Evolutionary conservation across 2,797 vertebrate genomes (phyloP), one percentile per base, ranked within the genome.

Genomic region (Catamblyrhynchus diadema): DNA sequence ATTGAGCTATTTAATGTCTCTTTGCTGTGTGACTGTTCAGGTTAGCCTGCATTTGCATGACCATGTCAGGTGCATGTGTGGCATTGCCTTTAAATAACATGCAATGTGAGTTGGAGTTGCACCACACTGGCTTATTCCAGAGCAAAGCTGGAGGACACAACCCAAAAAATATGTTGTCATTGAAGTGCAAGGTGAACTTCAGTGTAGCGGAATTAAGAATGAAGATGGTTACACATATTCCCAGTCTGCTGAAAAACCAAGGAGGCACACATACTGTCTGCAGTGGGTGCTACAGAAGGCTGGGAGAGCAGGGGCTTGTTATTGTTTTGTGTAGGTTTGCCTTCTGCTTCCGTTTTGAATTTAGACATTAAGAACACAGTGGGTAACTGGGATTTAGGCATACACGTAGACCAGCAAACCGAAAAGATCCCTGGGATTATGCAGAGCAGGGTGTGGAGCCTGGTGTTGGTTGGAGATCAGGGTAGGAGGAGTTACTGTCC

Each of bases 171-270:
- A 48, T 4, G 21, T 19, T 85, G 33, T 47, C 84, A 54, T 9
- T 93, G 89, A 93, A 90, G 74, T 39, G 13, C 71, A 85, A 78
- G 47, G 35, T 70, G 37, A 83, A 72, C 44, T 84, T 81, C 82
- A 86, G 32, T n/a, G 48, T 27, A 81, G 81, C 10, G 5, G 67
- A 86, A 93, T 79, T 77, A 61, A 83, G 65, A 81, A 91, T 87
- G 71, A 86, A 80, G 30, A 17, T 24, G 64, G 56, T 70, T 62
- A 91, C 56, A 47, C 0, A 1, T 44, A 35, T 60, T 92, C 81
- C 48, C 61, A 54, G 47, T 37, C 57, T 71, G 64, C 24, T 71
- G 25, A 9, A 39, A 87, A 61, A n/a, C 13, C 3, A 47, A 50
- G 32, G 42, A 84, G 48, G 35, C 2, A 3, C 37, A 48, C 18